Evolutionary conservation across 2,797 vertebrate genomes (phyloP), one percentile per base, ranked within the genome.

Genomic region (Hoplostethus atlanticus): DNA sequence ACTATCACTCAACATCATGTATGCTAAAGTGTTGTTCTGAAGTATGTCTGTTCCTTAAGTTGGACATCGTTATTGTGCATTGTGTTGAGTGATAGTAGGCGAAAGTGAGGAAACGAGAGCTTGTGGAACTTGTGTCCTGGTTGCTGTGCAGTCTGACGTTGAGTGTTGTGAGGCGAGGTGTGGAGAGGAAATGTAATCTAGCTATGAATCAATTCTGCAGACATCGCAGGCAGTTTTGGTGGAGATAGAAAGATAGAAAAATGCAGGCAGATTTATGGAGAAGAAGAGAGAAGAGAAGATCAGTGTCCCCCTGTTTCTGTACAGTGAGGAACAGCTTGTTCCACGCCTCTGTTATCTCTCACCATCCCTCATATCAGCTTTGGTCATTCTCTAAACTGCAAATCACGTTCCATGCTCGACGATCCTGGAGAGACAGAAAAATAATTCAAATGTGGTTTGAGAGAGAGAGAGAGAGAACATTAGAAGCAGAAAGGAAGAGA

Each of bases 301-400:
- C 82, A 9, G 62, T 64, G 36, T 67, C 42, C 51, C 11, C 13
- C 46, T 65, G 77, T 86, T 66, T 70, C 69, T 56, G 36, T 25
- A 34, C 75, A 1, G 64, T 15, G 42, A 66, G 36, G 53, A 77
- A 76, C 79, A 79, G 83, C 77, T 77, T 78, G 70, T 80, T 79
- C 70, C 52, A 58, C 11, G 38, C 72, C 67, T 79, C 59, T 57
- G 25, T 86, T 85, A 89, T 90, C 84, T 68, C 68, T 62, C 71
- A 25, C 62, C 63, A 72, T 88, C 64, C 64, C 54, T 83, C 65
- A 81, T 73, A 81, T 66, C 68, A 25, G 77, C 74, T 71, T 72
- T 69, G 66, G 69, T 81, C 71, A 63, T 67, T 75, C 80, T 68
- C 64, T 50, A 60, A 72, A 77, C 76, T 70, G 68, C 71, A 78